These are phyloP conservation scores for Patiria miniata DNA, from an alignment of 35 echinoderm and acorn worm genomes.

Conservation along the genomic window DNA sequence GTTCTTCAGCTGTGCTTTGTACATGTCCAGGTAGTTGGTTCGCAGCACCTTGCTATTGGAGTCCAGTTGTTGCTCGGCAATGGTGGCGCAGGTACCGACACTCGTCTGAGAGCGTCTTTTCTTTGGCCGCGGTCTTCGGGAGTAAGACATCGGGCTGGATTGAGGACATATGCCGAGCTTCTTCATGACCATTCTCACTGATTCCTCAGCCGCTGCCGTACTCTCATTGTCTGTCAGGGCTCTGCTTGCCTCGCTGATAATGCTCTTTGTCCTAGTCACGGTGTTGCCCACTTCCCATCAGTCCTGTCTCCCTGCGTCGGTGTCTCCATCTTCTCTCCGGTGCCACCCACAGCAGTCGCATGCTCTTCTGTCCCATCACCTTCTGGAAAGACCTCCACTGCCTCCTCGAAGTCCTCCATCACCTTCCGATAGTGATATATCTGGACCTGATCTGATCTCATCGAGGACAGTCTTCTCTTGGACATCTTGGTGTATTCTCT, in stretches of 20 bases:
- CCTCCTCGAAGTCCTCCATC: conserved; percentile 1
- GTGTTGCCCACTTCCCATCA: background rate
- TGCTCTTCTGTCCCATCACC: background rate
- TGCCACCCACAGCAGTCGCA: background rate
- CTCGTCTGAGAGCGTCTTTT: conserved; percentile 45
- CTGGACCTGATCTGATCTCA: conserved; percentile 64
- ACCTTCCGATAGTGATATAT: conserved; percentile 60
- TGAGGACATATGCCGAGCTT: conserved; percentile 22
- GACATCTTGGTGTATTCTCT: conserved; percentile 59
- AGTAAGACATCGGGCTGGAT: conserved; percentile 34
- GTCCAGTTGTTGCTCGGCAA: conserved; percentile 11
- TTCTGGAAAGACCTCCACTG: background rate
- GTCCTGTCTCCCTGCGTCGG: background rate
- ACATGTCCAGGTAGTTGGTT: conserved; percentile 59
- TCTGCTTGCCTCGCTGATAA: background rate
- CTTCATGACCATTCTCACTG: background rate
- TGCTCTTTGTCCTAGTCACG: background rate
- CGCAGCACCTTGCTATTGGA: conserved; percentile 61
- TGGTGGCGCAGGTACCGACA: conserved; percentile 17
- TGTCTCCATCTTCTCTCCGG: background rate
- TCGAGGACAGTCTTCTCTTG: conserved; percentile 55
- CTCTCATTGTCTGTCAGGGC: background rate
- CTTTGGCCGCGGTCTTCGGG: background rate
- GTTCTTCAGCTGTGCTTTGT: conserved; percentile 55
- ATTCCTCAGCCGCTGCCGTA: background rate